phyloP scores from a whole-genome alignment of 1,140 invertebrate genomes.

The Apis florea region DNA sequence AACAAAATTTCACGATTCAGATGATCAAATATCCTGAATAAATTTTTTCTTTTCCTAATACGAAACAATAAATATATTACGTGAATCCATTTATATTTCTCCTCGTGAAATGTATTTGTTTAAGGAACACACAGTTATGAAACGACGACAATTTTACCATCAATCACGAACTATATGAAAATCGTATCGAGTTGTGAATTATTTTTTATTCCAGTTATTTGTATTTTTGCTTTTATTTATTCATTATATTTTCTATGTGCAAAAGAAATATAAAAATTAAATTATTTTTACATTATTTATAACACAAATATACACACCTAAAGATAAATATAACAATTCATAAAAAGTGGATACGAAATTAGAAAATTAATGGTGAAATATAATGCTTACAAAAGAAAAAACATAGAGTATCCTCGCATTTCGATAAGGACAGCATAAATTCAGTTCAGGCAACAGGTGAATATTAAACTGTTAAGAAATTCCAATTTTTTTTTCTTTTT shows the following conservation, averaged over 20 bases:
- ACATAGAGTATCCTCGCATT: not conserved
- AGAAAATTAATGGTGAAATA: not conserved
- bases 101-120: slow-evolving; percentile 19
- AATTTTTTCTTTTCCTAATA: slow-evolving; percentile 12
- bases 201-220: too few relatives aligned
- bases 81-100: slow-evolving; percentile 54
- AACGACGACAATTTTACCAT: too few relatives aligned
- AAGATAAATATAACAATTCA: too few relatives aligned
- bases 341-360: not conserved
- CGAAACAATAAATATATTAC: slow-evolving; percentile 42
- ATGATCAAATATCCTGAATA: slow-evolving; percentile 38
- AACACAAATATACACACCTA: too few relatives aligned
- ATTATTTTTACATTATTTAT: too few relatives aligned
- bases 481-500: too few relatives aligned
- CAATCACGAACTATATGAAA: too few relatives aligned
- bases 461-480: not conserved
- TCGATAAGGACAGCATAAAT: not conserved
- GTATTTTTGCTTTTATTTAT: too few relatives aligned
- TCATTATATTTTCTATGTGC: too few relatives aligned
- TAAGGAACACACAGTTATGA: too few relatives aligned
- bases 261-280: too few relatives aligned
- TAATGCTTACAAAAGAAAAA: not conserved
- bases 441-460: slow-evolving; percentile 16
- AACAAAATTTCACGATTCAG: not conserved
- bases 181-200: too few relatives aligned